Evolutionary conservation across 2,113 vertebrate genomes (phyloP), one percentile per base, ranked within the genome.

Genomic region (Perca fluviatilis): DNA sequence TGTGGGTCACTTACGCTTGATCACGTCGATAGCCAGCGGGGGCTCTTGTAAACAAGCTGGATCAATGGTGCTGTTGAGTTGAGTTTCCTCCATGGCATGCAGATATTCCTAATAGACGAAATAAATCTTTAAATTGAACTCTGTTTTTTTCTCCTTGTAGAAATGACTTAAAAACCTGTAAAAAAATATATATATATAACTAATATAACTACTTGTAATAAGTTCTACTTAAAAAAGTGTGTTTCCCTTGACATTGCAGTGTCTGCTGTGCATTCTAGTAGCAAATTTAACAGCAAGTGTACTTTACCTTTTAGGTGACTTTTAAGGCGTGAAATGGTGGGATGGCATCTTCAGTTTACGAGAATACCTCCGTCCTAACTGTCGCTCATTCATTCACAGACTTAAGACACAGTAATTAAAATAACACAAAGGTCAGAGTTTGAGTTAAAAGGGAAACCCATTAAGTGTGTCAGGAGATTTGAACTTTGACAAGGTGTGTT

Each of bases 11-110:
- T 92, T 90, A 96, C 95, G 70, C 36, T 71, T 90, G 63, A 96
- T 91, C 83, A 95, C 87, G 14, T 96, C 95, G 0, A 90, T 80
- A 36, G 95, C 93, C 72, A 94, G 79, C 0, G 95, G 94, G 1
- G 94, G 93, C 30, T 94, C 84, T 6, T 89, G 90, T 87, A 96
- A 91, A 91, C 95, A 96, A 36, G 89, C 82, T 1, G 95, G 95
- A 77, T 95, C 68, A 6, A 95, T 89, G 25, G 93, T 95, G 74
- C 23, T n/a, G 78, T 95, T 95, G 27, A 85, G 9, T 43, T 43
- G 40, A 5, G 33, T 11, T 65, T 95, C 93, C 79, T 95, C 93
- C 91, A 94, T 91, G 65, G 47, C 12, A 10, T 19, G 56, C 53
- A 61, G 71, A 56, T 33, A 1, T 23, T 73, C 73, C 40, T 40